Evolutionary conservation across 2,888 invertebrate species (phyloP), one percentile per base, ranked within the genome.

Genomic region (Maniola hyperantus): DNA sequence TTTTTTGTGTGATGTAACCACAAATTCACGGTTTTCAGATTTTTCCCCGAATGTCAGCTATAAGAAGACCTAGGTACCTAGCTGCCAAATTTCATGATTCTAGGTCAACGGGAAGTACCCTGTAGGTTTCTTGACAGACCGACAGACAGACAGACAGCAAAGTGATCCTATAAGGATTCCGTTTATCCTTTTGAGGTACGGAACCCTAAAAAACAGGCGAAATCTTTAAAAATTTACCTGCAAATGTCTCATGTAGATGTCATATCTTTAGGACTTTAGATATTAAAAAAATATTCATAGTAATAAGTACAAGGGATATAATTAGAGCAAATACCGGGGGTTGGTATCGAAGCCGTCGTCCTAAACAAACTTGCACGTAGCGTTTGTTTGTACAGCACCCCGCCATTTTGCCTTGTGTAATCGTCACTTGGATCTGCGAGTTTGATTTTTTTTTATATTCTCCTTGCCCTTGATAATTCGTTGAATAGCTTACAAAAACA

Each of bases 291-390:
- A 69, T 69, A 72, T 74, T 71, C 70, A 72, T 72, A 70, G 70
- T 59, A 69, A 74, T 71, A 74, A 74, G 69, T 72, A 69, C 72
- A 67, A 67, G 72, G 69, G 67, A 72, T 73, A 76, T 77, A 78
- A 78, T 78, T 78, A 75, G 73, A 64, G 76, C 70, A 76, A 76
- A 77, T 73, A 76, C 54, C 65, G 71, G 68, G 65, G 73, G 73
- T 76, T 74, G 74, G 74, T 76, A 76, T 73, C 74, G 72, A 71
- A 63, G 48, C 69, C 64, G 54, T 42, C 66, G 72, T 78, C 78
- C 78, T 78, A 78, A 78, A 74, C 50, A 77, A 78, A 78, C 70
- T 76, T 10, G 54, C 66, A 15, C 58, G 65, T 59, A 53, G 64
- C 65, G 69, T 55, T 66, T 68, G 70, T 73, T 72, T 71, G 69